These are phyloP conservation scores for Microdon myrmicae DNA, from an alignment of 2,888 invertebrate genomes.

Conservation along the genomic window DNA sequence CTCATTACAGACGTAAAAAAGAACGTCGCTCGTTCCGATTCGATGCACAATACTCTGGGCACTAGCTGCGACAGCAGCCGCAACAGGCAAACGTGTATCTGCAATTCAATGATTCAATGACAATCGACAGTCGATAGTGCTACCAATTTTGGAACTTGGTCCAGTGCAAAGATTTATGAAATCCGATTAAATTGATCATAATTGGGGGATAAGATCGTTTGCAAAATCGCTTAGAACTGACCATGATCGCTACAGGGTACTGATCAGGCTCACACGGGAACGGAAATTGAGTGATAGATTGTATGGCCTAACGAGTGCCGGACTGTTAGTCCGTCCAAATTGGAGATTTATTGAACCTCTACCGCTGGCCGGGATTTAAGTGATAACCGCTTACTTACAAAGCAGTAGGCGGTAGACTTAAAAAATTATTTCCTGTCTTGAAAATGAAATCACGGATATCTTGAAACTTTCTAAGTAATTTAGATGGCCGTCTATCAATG, in stretches of 20 bases:
- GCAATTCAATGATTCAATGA: constrained; percentile 47
- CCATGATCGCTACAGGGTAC: constrained; percentile 1
- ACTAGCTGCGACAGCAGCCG: constrained; percentile 19
- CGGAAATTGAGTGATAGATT: constrained; percentile 46
- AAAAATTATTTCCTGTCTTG: too few species aligned
- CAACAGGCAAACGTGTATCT: constrained; percentile 1
- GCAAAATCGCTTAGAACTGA: constrained; percentile 58
- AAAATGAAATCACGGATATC: too few species aligned
- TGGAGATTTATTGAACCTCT: constrained; percentile 46
- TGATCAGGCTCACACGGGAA: constrained; percentile 32
- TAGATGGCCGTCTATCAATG: too few species aligned
- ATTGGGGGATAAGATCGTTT: constrained; percentile 66
- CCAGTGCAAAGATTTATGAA: constrained; percentile 60
- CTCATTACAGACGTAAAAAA: constrained; percentile 48
- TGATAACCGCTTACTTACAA: too few species aligned
- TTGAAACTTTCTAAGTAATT: too few species aligned
- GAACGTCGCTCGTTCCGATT: constrained; percentile 23
- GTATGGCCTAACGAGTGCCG: constrained; percentile 36
- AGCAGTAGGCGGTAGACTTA: too few species aligned
- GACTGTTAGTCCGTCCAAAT: constrained; percentile 35
- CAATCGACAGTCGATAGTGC: constrained; percentile 49
- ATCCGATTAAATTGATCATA: constrained; percentile 65
- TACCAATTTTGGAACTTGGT: constrained; percentile 47
- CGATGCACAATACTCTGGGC: constrained; percentile 32
- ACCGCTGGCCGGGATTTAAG: too few species aligned